Evolutionary conservation across 2,888 invertebrate species (phyloP), one percentile per base, ranked within the genome.

Genomic region (Tetropium fuscum): DNA sequence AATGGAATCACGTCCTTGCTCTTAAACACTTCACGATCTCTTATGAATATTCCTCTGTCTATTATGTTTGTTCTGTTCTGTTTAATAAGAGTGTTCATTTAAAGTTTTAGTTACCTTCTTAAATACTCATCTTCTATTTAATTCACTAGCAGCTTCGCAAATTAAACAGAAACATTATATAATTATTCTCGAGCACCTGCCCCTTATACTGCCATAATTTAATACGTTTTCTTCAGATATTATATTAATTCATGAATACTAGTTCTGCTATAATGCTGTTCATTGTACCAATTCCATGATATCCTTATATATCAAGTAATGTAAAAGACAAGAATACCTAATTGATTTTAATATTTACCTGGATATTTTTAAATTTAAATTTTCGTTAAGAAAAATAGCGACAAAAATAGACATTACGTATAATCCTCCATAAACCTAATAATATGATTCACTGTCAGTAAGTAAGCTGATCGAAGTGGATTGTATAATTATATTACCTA

Each of bases 11-110:
- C 68, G 69, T 69, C 58, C 59, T 54, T 58, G 58, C 57, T 53
- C 63, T 60, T 63, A 61, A 68, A 66, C 60, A 64, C 66, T 68
- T 64, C 59, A 66, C 56, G 43, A 38, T 40, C 58, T 64, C 64
- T 65, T 66, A 69, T 70, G 69, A 70, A 72, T 71, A 72, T 72
- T 70, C 70, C 63, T 60, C 53, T 58, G 60, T 65, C 63, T 64
- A 56, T 61, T 62, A n/a, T n/a, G n/a, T n/a, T 44, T 22, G 20
- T 51, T 54, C 44, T 27, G 32, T 47, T 56, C 44, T 53, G 56
- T 53, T 60, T 57, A 54, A 53, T 48, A 47, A 53, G 43, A 58
- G 47, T 34, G 40, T 25, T 51, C 51, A 15, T 48, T 48, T 15
- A 36, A 7, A 48, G 36, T 38, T n/a, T 36, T 36, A 36, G 48